phyloP scores from a whole-genome alignment of 2,797 vertebrate genomes.

The Sciurus carolinensis region DNA sequence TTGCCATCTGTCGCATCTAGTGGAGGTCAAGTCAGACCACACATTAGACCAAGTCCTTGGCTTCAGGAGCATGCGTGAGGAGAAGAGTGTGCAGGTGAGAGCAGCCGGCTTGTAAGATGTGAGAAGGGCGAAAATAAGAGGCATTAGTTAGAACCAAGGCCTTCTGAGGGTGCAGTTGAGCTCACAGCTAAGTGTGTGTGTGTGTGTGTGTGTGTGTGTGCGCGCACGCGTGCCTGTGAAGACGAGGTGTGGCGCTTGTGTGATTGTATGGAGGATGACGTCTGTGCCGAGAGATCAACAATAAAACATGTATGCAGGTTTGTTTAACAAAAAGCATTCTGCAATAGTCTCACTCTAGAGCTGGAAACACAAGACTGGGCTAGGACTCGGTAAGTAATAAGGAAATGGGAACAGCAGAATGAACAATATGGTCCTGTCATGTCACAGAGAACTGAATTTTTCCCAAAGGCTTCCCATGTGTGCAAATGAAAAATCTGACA shows the following conservation, averaged over 20 bases:
- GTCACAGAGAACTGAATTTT: background rate
- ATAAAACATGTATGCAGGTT: background rate
- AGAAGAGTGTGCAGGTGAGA: background rate
- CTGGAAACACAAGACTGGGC: background rate
- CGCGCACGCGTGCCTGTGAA: too few species aligned
- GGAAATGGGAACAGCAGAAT: background rate
- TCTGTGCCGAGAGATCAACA: background rate
- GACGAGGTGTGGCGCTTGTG: background rate
- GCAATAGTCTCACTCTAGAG: background rate
- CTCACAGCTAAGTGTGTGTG: background rate
- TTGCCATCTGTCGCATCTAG: background rate
- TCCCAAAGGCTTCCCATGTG: background rate
- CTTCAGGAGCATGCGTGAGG: background rate
- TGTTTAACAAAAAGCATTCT: constrained; percentile 42
- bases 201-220: background rate
- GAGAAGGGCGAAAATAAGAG: background rate
- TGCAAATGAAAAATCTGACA: background rate
- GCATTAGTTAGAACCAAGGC: background rate
- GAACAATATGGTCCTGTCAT: background rate
- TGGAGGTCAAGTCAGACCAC: background rate
- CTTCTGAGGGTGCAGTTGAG: background rate
- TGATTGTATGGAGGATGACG: background rate
- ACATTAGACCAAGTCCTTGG: background rate
- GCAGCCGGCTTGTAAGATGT: background rate
- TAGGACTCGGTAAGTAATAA: background rate